Percentiles rank a stretch among this genome's conserved stretches.
Evolutionary conservation across 2,888 invertebrate genomes (phyloP).

Genomic region (Pheosia tremula): DNA sequence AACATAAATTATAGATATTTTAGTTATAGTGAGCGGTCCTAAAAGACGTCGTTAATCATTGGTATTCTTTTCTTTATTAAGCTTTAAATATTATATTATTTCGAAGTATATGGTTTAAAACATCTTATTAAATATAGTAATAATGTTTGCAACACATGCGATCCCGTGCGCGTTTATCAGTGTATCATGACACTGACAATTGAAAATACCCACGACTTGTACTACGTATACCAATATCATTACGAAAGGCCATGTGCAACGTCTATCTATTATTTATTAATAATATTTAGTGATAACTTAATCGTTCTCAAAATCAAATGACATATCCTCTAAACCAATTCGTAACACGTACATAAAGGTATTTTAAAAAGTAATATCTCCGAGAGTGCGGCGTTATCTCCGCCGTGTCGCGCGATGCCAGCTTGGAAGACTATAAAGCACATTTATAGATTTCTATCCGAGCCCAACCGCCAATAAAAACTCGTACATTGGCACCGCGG

Average conservation of each 20-base stretch:
- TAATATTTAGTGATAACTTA: too few relatives aligned
- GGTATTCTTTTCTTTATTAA: not conserved
- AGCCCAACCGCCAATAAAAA: constrained; percentile 5
- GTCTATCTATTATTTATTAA: too few relatives aligned
- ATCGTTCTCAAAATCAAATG: too few relatives aligned
- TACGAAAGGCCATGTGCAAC: too few relatives aligned
- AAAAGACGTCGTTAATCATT: not conserved
- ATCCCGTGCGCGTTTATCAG: too few relatives aligned
- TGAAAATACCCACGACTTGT: too few relatives aligned
- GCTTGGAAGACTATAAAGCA: constrained; percentile 44
- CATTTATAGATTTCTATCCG: constrained; percentile 42
- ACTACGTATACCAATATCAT: too few relatives aligned
- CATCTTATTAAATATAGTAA: not conserved
- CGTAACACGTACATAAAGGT: constrained; percentile 10
- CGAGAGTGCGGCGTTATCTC: constrained; percentile 18
- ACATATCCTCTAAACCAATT: not conserved
- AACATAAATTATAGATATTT: not conserved
- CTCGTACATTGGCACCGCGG: not conserved
- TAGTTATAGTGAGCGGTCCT: not conserved
- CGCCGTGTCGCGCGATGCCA: constrained; percentile 42
- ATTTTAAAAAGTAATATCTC: constrained; percentile 9
- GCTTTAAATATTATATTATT: too few relatives aligned
- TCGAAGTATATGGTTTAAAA: not conserved
- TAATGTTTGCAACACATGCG: too few relatives aligned
- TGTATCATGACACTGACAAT: too few relatives aligned